Percentiles rank a stretch among this genome's conserved stretches.
These are phyloP conservation scores for Palythoa caribaeorum DNA, from an alignment of 92 coral and sea anemone species.

Conservation along the genomic window DNA sequence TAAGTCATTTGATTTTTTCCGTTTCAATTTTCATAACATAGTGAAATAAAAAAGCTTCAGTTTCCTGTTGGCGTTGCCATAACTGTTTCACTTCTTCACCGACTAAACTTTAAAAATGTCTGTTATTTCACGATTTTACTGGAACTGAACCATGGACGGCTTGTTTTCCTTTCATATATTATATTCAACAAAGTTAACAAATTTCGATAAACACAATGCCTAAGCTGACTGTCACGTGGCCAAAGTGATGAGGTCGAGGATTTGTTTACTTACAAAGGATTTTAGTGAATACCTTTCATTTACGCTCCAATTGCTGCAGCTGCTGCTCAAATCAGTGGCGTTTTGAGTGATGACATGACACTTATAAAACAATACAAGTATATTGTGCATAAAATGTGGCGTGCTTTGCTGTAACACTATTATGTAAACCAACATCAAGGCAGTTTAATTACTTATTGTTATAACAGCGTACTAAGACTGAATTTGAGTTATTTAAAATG, in stretches of 20 bases:
- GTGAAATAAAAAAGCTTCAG: too few relatives aligned
- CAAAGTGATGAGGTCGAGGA: not conserved
- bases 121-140: not conserved
- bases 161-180: too few relatives aligned
- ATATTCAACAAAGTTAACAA: too few relatives aligned
- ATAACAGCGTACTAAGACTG: too few relatives aligned
- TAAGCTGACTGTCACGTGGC: not conserved
- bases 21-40: not conserved
- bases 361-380: not conserved
- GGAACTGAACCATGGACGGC: too few relatives aligned
- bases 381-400: not conserved
- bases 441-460: not conserved
- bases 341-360: not conserved
- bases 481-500: not conserved
- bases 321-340: not conserved
- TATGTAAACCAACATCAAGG: not conserved
- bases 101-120: not conserved
- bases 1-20: not conserved
- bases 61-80: too few relatives aligned
- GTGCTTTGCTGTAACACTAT: not conserved
- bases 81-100: not conserved
- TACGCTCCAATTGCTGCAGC: not conserved
- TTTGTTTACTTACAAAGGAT: not conserved
- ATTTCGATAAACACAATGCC: too few relatives aligned
- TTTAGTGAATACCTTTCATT: not conserved